Evolutionary conservation across 2,797 vertebrate species (phyloP), one percentile per base, ranked within the genome.

Genomic region (Sus cebifrons): DNA sequence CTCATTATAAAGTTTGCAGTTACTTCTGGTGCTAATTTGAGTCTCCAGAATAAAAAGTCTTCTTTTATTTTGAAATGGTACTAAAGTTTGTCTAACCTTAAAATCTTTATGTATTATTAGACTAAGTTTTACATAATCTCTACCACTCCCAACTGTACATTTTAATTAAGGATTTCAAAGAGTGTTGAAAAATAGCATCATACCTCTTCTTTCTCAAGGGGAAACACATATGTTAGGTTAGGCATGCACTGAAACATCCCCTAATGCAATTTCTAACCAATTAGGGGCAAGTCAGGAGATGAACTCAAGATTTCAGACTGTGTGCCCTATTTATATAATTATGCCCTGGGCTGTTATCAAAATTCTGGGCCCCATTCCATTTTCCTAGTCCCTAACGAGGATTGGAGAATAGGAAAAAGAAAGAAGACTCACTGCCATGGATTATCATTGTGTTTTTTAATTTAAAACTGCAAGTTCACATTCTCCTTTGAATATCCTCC

Each of bases 391-490:
- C 40, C 83, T 73, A 73, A 96, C 81, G 79, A 83, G 54, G 17
- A 65, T 44, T 91, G 60, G n/a, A 83, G 71, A 89, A 25, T 75
- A 40, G 15, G 49, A 62, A 65, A 91, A 91, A 70, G 25, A 73
- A 86, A 65, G 67, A 79, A 74, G 65, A 67, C 25, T 89, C 32
- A 65, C 77, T 85, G 18, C 5, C 18, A 52, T 73, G 64, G 58
- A 65, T 91, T 79, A 36, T 71, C 64, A 96, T 84, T 78, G 96
- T 91, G 12, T 86, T 97, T 97, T 97, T 74, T 86, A 49, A 54
- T 97, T 97, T 96, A 96, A 91, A 98, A 86, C 12, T 56, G 20
- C 21, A 95, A 77, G 52, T 97, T 91, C 90, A 96, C 89, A 88
- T 89, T 89, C 3, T 97, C 17, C 78, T 82, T 68, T 84, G 95